Conservation (phyloP, 2,113 vertebrate species). For the Centropus unirufus region DNA sequence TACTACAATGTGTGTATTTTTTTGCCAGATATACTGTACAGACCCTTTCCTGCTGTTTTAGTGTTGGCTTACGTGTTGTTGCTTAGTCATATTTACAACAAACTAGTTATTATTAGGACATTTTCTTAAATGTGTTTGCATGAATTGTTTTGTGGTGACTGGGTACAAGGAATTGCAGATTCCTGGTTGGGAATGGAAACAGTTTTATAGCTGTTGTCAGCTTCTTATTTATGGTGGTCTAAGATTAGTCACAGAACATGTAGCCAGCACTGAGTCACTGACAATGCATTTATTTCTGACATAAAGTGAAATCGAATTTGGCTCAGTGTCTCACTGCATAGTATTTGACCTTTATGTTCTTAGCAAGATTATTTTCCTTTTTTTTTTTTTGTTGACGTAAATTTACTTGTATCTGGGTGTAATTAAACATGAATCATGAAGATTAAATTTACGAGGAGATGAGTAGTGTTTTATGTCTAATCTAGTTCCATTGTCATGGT, state of each 20-base stretch:
- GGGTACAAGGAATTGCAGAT: slow-evolving; percentile 39
- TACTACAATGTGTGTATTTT: not conserved
- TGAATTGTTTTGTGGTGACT: slow-evolving; percentile 68
- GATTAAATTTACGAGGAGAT: slow-evolving; percentile 55
- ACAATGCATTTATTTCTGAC: slow-evolving; percentile 84
- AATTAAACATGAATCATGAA: slow-evolving; percentile 35
- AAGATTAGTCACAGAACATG: slow-evolving; percentile 86
- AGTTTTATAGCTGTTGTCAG: slow-evolving; percentile 78
- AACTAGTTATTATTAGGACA: slow-evolving; percentile 25
- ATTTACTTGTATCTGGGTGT: slow-evolving; percentile 25
- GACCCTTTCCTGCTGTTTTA: not conserved
- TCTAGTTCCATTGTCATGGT: slow-evolving; percentile 5
- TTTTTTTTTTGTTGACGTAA: not conserved
- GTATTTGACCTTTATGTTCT: slow-evolving; percentile 70
- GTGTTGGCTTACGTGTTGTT: not conserved
- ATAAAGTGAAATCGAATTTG: slow-evolving; percentile 86
- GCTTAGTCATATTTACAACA: slow-evolving; percentile 57
- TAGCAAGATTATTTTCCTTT: slow-evolving; percentile 57
- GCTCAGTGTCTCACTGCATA: slow-evolving; percentile 71
- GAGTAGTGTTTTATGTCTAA: slow-evolving; percentile 44
- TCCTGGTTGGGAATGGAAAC: slow-evolving; percentile 74
- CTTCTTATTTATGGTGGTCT: slow-evolving; percentile 80
- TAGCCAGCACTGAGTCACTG: slow-evolving; percentile 87
- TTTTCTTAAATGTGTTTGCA: slow-evolving; percentile 43
- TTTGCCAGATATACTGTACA: not conserved